Evolutionary conservation across 1,140 invertebrate species (phyloP).

Genomic region (Tetragonula clypearis): DNA sequence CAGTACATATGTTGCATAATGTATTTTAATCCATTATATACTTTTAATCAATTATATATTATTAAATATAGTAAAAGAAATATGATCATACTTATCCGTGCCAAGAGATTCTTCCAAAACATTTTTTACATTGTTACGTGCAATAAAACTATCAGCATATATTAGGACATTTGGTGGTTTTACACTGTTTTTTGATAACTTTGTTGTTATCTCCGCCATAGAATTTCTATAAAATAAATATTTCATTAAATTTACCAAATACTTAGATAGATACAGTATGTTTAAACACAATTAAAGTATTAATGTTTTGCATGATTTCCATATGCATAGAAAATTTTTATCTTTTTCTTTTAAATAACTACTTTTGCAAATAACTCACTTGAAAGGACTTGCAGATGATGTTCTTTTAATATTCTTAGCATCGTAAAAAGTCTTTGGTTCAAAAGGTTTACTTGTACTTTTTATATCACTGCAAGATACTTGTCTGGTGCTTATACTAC

Average conservation of each 20-base stretch:
- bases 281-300: too few species aligned
- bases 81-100: constrained; percentile 85
- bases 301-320: too few species aligned
- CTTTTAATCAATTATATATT: not conserved
- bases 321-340: too few species aligned
- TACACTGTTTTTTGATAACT: not conserved
- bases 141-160: constrained; percentile 89
- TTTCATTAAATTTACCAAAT: not conserved
- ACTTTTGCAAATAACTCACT: constrained; percentile 4
- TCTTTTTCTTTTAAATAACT: not conserved
- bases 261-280: not conserved
- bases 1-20: too few species aligned
- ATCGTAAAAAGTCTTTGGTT: constrained; percentile 3
- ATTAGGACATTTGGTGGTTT: constrained; percentile 93
- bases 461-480: constrained; percentile 24
- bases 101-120: constrained; percentile 87
- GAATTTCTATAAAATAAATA: constrained; percentile 30
- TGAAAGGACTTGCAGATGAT: not conserved
- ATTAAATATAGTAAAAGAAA: constrained; percentile 15
- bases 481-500: constrained; percentile 5
- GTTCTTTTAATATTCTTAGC: not conserved
- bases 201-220: not conserved
- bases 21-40: too few species aligned
- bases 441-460: not conserved
- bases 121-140: constrained; percentile 87